Conservation (phyloP, 2,113 vertebrate species). For the Sinocyclocheilus anophthalmus region DNA sequence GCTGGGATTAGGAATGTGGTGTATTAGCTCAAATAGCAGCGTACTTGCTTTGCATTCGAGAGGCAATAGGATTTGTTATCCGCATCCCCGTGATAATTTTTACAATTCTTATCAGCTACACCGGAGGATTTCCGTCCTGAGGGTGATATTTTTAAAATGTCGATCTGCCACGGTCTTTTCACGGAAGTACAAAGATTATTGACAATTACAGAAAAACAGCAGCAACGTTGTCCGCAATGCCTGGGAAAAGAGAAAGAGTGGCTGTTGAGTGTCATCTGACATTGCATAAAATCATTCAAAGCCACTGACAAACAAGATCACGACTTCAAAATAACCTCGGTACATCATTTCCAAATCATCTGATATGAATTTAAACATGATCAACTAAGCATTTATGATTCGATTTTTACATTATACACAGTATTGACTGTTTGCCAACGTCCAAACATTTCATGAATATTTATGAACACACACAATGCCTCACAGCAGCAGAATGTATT, state of each 20-base stretch:
- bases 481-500: background rate
- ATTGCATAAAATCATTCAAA: constrained; percentile 14
- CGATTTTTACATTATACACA: background rate
- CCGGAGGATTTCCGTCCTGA: background rate
- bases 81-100: background rate
- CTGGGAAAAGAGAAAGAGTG: constrained; percentile 62
- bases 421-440: background rate
- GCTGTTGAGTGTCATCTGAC: background rate
- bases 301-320: constrained; percentile 4
- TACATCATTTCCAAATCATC: background rate
- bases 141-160: constrained; percentile 9
- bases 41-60: background rate
- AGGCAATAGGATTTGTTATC: constrained; percentile 7
- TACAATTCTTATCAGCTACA: background rate
- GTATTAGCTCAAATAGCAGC: background rate
- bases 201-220: constrained; percentile 78
- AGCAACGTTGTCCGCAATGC: constrained; percentile 85
- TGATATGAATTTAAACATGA: background rate
- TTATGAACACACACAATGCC: constrained; percentile 12
- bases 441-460: constrained; percentile 27
- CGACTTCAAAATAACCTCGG: constrained; percentile 28
- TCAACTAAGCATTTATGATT: background rate
- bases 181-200: background rate
- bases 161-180: background rate
- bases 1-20: constrained; percentile 1